These are phyloP conservation scores for Mesembrinibis cayennensis DNA, from an alignment of 2,113 vertebrate species.

Conservation along the genomic window DNA sequence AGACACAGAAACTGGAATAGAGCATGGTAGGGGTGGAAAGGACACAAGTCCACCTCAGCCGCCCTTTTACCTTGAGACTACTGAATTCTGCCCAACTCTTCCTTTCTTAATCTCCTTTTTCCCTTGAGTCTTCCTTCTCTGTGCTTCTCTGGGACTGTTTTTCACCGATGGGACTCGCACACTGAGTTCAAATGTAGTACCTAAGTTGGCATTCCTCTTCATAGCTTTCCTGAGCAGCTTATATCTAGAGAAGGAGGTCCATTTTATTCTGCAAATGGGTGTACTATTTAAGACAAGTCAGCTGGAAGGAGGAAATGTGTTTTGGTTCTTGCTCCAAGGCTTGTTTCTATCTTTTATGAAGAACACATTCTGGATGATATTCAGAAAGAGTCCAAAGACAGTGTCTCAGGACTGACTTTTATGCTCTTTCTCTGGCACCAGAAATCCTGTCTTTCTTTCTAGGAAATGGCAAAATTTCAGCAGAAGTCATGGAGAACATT, in stretches of 20 bases:
- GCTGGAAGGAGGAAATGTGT: neutral
- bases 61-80: neutral
- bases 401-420: neutral
- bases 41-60: neutral
- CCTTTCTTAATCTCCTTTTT: neutral
- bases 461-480: neutral
- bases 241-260: neutral
- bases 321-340: neutral
- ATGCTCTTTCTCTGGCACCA: neutral
- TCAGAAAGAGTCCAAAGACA: neutral
- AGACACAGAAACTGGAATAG: neutral
- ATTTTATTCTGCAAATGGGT: neutral
- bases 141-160: neutral
- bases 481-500: neutral
- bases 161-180: neutral
- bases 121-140: neutral
- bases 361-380: neutral
- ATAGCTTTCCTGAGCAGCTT: neutral
- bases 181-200: neutral
- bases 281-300: neutral
- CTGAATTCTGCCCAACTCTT: neutral
- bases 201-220: neutral
- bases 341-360: neutral
- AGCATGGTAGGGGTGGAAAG: neutral
- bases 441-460: neutral